These are phyloP conservation scores for Sebastiscus tertius DNA, from an alignment of 2,797 vertebrate genomes.

Conservation along the genomic window DNA sequence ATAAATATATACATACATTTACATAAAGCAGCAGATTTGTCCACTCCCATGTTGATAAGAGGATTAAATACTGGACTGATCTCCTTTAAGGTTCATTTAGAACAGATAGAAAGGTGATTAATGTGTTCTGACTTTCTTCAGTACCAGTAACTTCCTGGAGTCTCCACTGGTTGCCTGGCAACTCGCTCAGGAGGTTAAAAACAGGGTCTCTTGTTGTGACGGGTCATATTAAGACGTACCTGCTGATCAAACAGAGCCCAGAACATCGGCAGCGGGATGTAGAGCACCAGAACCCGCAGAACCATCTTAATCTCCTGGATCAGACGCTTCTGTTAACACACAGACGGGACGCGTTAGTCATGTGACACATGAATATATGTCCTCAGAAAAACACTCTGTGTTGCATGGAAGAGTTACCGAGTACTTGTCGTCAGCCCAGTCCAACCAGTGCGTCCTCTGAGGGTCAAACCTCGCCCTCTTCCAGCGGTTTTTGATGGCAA, in stretches of 20 bases:
- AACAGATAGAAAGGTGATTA: too few species aligned
- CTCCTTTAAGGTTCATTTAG: too few species aligned
- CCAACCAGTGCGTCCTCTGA: slow-evolving; percentile 91
- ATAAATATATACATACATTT: too few species aligned
- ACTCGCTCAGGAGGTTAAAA: too few species aligned
- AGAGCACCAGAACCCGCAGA: slow-evolving; percentile 91
- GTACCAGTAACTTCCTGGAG: too few species aligned
- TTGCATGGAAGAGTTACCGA: slow-evolving; percentile 76
- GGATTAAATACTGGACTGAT: too few species aligned
- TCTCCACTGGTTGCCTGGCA: too few species aligned
- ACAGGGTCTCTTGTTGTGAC: not conserved
- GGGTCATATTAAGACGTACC: slow-evolving; percentile 71
- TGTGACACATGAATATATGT: not conserved
- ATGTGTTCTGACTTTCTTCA: too few species aligned
- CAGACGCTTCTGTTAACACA: slow-evolving; percentile 84
- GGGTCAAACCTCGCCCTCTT: slow-evolving; percentile 76
- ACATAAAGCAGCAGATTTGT: too few species aligned
- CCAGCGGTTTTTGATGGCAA: slow-evolving; percentile 90
- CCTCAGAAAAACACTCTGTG: not conserved
- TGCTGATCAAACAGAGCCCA: slow-evolving; percentile 99
- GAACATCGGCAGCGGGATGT: slow-evolving; percentile 96
- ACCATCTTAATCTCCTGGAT: slow-evolving; percentile 95
- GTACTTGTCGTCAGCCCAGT: slow-evolving; percentile 96
- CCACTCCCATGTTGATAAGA: too few species aligned
- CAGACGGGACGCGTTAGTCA: not conserved